Conservation (phyloP, 37 sponge, comb jelly and placozoan genomes). For the Dysidea cf. avara region DNA sequence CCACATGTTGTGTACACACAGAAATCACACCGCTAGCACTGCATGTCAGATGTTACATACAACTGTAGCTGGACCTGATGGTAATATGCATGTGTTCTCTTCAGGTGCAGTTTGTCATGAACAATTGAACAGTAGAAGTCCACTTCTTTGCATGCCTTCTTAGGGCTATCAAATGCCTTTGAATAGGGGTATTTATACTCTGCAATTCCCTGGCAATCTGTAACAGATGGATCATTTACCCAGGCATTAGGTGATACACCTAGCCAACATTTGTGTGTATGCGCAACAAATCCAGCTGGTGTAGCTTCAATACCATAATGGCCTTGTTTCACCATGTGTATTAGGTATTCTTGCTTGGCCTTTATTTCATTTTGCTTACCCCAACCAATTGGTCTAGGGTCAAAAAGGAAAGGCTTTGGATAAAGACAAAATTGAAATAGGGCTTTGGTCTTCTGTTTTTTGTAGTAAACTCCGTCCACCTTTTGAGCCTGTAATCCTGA, state of each 20-base stretch:
- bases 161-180: constrained; percentile 18
- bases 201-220: constrained; percentile 3
- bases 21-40: constrained; percentile 39
- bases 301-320: background rate
- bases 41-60: constrained; percentile 16
- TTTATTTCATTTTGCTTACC: constrained; percentile 25
- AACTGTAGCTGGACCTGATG: constrained; percentile 57
- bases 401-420: constrained; percentile 8
- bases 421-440: constrained; percentile 10
- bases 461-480: constrained; percentile 17
- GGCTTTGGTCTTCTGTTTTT: constrained; percentile 18
- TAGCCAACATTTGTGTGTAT: constrained; percentile 6
- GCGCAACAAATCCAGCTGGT: constrained; percentile 18
- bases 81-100: constrained; percentile 43
- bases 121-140: constrained; percentile 26
- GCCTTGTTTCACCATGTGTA: background rate
- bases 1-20: constrained; percentile 18
- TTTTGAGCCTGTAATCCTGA: constrained; percentile 22
- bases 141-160: constrained; percentile 38
- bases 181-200: constrained; percentile 61
- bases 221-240: background rate
- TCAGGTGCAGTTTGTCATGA: constrained; percentile 7
- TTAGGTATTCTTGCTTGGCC: constrained; percentile 19
- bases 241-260: constrained; percentile 39
- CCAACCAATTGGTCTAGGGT: constrained; percentile 27